These are phyloP conservation scores for Anas platyrhynchos DNA, from an alignment of 2,113 vertebrate species.

Conservation along the genomic window DNA sequence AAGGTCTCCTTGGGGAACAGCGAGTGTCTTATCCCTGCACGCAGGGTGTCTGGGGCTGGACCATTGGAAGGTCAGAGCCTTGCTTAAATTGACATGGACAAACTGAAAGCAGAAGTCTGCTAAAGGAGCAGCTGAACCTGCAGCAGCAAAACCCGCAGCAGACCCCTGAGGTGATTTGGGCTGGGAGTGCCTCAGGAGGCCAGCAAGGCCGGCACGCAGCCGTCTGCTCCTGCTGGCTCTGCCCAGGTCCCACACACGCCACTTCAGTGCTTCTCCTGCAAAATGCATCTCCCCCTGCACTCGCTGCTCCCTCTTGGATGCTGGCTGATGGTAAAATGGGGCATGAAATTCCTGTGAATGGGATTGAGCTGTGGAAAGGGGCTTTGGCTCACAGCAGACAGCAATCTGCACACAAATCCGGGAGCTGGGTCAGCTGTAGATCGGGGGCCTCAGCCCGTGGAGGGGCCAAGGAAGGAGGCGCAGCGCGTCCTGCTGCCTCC, in stretches of 20 bases:
- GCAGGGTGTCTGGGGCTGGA: background rate
- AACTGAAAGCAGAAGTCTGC: background rate
- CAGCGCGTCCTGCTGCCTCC: background rate
- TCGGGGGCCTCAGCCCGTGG: background rate
- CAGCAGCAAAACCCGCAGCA: background rate
- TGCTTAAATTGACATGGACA: background rate
- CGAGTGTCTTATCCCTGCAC: background rate
- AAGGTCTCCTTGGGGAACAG: background rate
- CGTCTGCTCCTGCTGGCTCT: accelerated
- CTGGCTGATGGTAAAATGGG: background rate
- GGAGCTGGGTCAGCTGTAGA: background rate
- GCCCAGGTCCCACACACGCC: accelerated
- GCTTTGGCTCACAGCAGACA: background rate
- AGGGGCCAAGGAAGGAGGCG: background rate
- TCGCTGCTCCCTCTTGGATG: background rate
- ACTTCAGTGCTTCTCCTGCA: accelerated
- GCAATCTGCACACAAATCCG: background rate
- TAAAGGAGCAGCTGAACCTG: background rate
- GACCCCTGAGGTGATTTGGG: accelerated
- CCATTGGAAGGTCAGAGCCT: background rate
- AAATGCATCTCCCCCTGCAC: background rate
- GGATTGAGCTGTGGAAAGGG: background rate
- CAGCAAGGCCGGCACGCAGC: accelerated
- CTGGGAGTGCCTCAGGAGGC: background rate
- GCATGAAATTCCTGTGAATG: background rate